Evolutionary conservation across 2,888 invertebrate genomes (phyloP).

Genomic region (Nysson spinosus): DNA sequence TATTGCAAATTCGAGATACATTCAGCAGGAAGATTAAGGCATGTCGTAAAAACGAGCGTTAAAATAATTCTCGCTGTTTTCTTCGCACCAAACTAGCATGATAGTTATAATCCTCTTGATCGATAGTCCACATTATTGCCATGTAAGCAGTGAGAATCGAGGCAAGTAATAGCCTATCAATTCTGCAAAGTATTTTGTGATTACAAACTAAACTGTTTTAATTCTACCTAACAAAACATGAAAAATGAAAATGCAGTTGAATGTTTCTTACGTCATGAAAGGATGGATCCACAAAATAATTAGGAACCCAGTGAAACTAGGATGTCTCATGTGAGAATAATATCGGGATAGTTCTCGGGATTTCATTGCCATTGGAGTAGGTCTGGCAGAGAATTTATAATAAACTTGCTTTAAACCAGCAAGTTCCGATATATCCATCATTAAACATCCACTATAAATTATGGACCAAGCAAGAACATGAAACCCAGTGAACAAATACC

Average conservation of each 20-base stretch:
- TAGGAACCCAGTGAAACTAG: constrained; percentile 81
- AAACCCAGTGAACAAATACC: constrained; percentile 78
- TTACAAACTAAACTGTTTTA: no score
- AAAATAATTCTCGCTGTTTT: constrained; percentile 72
- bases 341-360: constrained; percentile 79
- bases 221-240: no score
- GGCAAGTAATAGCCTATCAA: constrained; percentile 80
- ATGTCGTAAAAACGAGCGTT: constrained; percentile 1
- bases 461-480: constrained; percentile 80
- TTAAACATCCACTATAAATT: constrained; percentile 81
- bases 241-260: constrained; percentile 2
- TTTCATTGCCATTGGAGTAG: constrained; percentile 79
- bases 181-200: constrained; percentile 68
- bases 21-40: not conserved
- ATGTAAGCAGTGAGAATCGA: constrained; percentile 80
- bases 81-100: constrained; percentile 78
- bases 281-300: constrained; percentile 81
- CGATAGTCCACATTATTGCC: constrained; percentile 82
- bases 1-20: constrained; percentile 12
- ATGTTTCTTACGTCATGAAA: constrained; percentile 79
- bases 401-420: constrained; percentile 82
- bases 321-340: constrained; percentile 81
- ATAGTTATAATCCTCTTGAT: constrained; percentile 80
- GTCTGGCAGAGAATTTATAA: constrained; percentile 79
- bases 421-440: constrained; percentile 82